Evolutionary conservation across 2,797 vertebrate species (phyloP).

Genomic region (Prionace glauca): DNA sequence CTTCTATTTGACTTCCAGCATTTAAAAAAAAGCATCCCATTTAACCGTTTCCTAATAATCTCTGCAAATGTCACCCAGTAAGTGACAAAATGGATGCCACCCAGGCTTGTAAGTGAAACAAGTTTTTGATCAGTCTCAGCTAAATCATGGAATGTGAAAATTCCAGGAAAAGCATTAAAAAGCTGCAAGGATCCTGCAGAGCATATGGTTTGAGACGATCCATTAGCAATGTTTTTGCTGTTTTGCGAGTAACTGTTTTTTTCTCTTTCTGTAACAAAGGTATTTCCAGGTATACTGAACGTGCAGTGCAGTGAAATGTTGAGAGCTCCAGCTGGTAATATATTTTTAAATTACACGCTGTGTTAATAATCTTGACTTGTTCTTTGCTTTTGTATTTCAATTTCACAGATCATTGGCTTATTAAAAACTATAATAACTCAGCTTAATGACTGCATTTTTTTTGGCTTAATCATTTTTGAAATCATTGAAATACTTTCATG

Average conservation of each 20-base stretch:
- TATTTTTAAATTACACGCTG: conserved; percentile 33
- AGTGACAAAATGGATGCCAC: conserved; percentile 11
- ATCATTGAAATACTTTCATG: not conserved
- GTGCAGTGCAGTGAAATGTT: conserved; percentile 20
- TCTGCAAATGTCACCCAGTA: not conserved
- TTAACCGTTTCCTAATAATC: not conserved
- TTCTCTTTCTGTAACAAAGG: not conserved
- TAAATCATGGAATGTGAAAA: conserved; percentile 5
- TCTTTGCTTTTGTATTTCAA: conserved; percentile 37
- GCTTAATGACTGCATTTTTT: conserved; percentile 32
- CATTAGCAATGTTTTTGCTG: not conserved
- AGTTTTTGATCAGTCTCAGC: conserved; percentile 18
- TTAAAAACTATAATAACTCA: conserved; percentile 35
- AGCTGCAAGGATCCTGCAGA: not conserved
- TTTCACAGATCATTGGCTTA: conserved; percentile 37
- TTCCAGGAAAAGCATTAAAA: not conserved
- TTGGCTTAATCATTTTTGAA: conserved; percentile 34
- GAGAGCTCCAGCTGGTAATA: conserved; percentile 14
- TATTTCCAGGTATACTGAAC: not conserved
- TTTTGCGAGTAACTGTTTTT: not conserved
- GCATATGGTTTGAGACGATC: not conserved
- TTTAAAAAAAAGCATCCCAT: not conserved
- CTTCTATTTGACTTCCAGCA: not conserved
- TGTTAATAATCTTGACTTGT: conserved; percentile 37
- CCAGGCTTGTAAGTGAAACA: not conserved